Conservation (phyloP, 2,888 invertebrate genomes). For the Rosalia funebris region DNA sequence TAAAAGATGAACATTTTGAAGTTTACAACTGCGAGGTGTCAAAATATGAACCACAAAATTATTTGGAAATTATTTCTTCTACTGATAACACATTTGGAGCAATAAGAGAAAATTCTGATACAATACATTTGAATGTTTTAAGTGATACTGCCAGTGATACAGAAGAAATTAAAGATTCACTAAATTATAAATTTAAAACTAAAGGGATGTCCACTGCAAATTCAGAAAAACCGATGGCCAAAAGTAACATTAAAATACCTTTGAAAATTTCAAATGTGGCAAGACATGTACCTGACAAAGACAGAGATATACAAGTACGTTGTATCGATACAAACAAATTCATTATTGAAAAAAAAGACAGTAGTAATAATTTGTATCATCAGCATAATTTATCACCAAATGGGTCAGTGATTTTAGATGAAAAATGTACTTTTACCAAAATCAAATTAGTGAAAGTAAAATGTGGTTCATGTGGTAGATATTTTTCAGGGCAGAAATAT, state of each 20-base stretch:
- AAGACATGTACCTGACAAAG: not conserved
- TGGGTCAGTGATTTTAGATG: not conserved
- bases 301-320: not conserved
- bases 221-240: no score
- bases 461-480: not conserved
- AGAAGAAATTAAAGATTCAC: no score
- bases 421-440: not conserved
- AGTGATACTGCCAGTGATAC: no score
- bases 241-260: no score
- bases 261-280: no score
- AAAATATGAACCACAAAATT: not conserved
- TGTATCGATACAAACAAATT: slow-evolving; percentile 1
- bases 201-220: no score
- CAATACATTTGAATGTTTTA: no score
- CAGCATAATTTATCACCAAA: not conserved
- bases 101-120: no score
- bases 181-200: no score
- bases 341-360: slow-evolving; percentile 1
- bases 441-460: not conserved
- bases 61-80: no score
- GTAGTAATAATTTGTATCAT: not conserved
- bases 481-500: not conserved
- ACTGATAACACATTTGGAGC: no score
- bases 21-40: not conserved
- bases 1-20: not conserved